Percentiles rank a stretch among this genome's conserved stretches.
phyloP scores from a whole-genome alignment of 2,888 invertebrate genomes.

The Octonoba sinensis region DNA sequence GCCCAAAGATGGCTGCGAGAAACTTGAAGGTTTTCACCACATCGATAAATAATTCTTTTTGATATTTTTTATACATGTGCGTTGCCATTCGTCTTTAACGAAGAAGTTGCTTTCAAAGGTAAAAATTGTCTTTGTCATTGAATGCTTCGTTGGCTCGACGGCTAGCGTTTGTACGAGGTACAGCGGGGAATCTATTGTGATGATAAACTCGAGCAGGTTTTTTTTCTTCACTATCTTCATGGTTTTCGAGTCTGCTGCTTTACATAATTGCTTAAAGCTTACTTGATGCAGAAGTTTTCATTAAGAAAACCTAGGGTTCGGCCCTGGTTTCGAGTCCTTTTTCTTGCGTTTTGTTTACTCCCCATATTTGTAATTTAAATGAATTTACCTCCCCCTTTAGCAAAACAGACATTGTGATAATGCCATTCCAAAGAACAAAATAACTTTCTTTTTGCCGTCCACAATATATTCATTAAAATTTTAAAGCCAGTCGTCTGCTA shows the following conservation, averaged over 20 bases:
- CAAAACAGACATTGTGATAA: slow-evolving; percentile 53
- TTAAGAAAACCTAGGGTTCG: slow-evolving; percentile 40
- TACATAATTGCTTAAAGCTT: slow-evolving; percentile 64
- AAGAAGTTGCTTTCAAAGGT: slow-evolving; percentile 42
- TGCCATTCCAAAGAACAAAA: slow-evolving; percentile 44
- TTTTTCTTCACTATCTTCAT: slow-evolving; percentile 17
- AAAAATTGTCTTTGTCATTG: slow-evolving; percentile 61
- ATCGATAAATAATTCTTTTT: slow-evolving; percentile 54
- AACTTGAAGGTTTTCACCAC: slow-evolving; percentile 38
- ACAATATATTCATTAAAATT: slow-evolving; percentile 64
- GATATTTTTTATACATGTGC: slow-evolving; percentile 13
- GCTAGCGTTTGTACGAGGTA: slow-evolving; percentile 10
- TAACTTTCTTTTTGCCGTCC: slow-evolving; percentile 34
- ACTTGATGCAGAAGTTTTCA: slow-evolving; percentile 62
- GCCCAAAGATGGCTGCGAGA: slow-evolving; percentile 19
- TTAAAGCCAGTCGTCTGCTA: slow-evolving; percentile 48
- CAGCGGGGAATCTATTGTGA: slow-evolving; percentile 45
- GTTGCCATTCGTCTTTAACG: slow-evolving; percentile 31
- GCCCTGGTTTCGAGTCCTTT: slow-evolving; percentile 36
- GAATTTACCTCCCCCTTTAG: slow-evolving; percentile 26
- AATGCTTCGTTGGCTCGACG: slow-evolving; percentile 53
- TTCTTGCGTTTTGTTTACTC: slow-evolving; percentile 53
- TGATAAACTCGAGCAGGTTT: slow-evolving; percentile 47
- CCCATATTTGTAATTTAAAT: slow-evolving; percentile 64
- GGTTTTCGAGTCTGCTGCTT: slow-evolving; percentile 53